phyloP scores from a whole-genome alignment of 35 echinoderm and acorn worm genomes.

The Heliocidaris tuberculata region DNA sequence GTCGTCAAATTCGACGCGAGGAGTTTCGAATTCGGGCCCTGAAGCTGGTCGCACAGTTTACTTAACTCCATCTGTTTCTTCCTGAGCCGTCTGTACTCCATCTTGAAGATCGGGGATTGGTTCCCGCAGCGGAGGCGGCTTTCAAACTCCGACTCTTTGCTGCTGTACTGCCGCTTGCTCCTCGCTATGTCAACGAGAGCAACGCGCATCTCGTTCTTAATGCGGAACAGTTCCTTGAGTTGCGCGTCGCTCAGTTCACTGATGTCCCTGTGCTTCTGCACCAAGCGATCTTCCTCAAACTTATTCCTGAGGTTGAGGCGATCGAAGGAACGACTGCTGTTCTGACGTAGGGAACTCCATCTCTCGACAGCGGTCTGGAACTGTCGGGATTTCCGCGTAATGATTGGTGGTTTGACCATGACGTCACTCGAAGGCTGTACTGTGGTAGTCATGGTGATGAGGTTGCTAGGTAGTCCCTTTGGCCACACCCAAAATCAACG shows the following conservation, averaged over 20 bases:
- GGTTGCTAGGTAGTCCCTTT: not conserved
- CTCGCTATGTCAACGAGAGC: slow-evolving; percentile 64
- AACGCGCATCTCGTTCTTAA: slow-evolving; percentile 74
- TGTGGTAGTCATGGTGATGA: not conserved
- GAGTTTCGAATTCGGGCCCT: slow-evolving; percentile 72
- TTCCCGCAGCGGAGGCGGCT: slow-evolving; percentile 56
- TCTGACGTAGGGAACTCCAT: slow-evolving; percentile 47
- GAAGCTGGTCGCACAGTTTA: slow-evolving; percentile 40
- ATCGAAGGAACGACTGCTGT: slow-evolving; percentile 43
- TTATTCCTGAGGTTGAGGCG: slow-evolving; percentile 63
- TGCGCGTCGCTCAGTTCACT: slow-evolving; percentile 43
- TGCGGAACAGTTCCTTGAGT: slow-evolving; percentile 63
- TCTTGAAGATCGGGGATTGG: slow-evolving; percentile 65
- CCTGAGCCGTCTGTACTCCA: slow-evolving; percentile 54
- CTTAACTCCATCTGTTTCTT: slow-evolving; percentile 63
- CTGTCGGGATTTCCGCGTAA: slow-evolving; percentile 45
- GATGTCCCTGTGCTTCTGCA: slow-evolving; percentile 46
- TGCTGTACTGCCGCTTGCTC: slow-evolving; percentile 53
- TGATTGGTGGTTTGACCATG: slow-evolving; percentile 35
- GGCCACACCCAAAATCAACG: not conserved
- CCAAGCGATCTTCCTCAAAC: slow-evolving; percentile 58
- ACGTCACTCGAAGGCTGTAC: not conserved
- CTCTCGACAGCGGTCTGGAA: slow-evolving; percentile 58
- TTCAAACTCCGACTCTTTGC: slow-evolving; percentile 66
- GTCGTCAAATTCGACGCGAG: slow-evolving; percentile 57